These are phyloP conservation scores for Mus spretus DNA, from an alignment of 2,797 vertebrate genomes.

Conservation along the genomic window DNA sequence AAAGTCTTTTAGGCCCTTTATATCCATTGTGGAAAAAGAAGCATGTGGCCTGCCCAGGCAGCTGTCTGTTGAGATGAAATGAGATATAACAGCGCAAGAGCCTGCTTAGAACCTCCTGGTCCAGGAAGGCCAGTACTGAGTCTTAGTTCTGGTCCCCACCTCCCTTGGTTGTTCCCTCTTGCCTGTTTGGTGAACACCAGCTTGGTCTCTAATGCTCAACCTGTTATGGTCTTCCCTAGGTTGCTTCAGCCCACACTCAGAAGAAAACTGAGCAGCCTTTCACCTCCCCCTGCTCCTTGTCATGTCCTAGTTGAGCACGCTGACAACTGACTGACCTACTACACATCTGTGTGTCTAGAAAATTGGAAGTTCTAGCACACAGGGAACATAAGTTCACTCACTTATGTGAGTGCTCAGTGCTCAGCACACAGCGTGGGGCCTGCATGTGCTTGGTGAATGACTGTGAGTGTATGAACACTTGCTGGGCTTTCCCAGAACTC, in stretches of 20 bases:
- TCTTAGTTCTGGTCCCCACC: neutral
- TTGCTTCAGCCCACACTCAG: neutral
- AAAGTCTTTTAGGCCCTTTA: neutral
- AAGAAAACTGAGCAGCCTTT: neutral
- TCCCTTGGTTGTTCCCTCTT: neutral
- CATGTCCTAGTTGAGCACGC: neutral
- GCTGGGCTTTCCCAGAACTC: neutral
- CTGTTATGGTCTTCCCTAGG: neutral
- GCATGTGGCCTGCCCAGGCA: too few relatives aligned
- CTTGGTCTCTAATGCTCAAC: neutral
- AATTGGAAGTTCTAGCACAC: rapidly evolving
- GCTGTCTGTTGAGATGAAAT: neutral
- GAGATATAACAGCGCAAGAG: neutral
- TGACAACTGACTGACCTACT: neutral
- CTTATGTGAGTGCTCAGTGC: neutral
- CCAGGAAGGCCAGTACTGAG: neutral
- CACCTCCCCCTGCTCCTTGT: neutral
- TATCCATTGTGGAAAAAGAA: neutral
- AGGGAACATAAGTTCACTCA: rapidly evolving
- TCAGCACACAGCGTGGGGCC: neutral
- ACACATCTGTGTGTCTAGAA: rapidly evolving
- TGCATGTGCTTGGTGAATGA: neutral
- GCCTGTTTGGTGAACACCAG: neutral
- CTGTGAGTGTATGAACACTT: neutral
- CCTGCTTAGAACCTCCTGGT: neutral